These are phyloP conservation scores for Macrosiphum euphorbiae DNA, from an alignment of 2,888 invertebrate species.

Conservation along the genomic window DNA sequence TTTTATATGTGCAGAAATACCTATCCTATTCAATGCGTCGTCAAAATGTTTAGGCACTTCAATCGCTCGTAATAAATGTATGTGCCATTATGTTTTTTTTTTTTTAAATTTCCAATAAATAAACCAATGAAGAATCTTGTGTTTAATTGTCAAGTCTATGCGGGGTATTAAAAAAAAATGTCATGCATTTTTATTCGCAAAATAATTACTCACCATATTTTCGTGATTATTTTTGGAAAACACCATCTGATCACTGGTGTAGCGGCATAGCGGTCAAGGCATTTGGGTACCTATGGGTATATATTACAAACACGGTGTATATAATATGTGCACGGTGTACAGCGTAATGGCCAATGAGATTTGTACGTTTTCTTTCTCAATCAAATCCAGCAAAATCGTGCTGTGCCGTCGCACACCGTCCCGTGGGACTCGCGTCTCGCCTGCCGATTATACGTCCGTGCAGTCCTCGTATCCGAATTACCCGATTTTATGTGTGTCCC, in stretches of 20 bases:
- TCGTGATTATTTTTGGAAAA: neutral
- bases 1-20: neutral
- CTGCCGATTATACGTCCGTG: slow-evolving; percentile 16
- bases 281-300: neutral
- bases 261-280: neutral
- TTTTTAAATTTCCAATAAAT: neutral
- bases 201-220: neutral
- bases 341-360: slow-evolving; percentile 19
- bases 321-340: neutral
- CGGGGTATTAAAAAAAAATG: neutral
- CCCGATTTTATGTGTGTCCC: slow-evolving; percentile 31
- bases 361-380: slow-evolving; percentile 11
- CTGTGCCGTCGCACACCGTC: neutral
- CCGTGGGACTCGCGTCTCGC: slow-evolving; percentile 22
- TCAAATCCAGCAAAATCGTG: slow-evolving; percentile 25
- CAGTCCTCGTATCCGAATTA: slow-evolving; percentile 9
- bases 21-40: neutral
- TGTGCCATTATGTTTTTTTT: neutral
- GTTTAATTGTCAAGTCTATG: neutral
- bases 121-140: neutral
- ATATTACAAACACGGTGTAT: neutral
- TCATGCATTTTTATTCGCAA: neutral
- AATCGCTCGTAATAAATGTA: neutral
- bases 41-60: neutral
- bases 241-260: neutral